Evolutionary conservation across 2,113 vertebrate genomes (phyloP), one percentile per base, ranked within the genome.

Genomic region (Aegypius monachus): DNA sequence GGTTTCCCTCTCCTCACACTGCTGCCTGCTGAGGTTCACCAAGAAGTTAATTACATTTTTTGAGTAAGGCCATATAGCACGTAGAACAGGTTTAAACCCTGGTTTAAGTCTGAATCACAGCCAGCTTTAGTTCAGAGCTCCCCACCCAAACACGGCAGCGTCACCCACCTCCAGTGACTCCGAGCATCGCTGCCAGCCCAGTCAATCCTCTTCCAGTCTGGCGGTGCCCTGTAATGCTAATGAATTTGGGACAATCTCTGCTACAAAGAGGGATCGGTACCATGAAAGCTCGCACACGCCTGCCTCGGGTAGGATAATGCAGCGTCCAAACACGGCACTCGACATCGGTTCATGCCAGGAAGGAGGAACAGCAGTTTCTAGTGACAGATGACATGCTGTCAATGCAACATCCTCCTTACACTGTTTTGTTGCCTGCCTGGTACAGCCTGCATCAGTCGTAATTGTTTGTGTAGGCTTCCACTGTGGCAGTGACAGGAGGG

Each of bases 291-390:
- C 3, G 1, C 29, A 7, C 34, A 16, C 3, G 1, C 6, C 62
- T 4, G 5, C 43, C 77, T 32, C 0, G 1, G 22, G 17, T 3
- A 38, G 53, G 55, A 27, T 0, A 17, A 27, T 11, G 31, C 43
- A 67, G 8, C 5, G 1, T 13, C 42, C 66, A 29, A 61, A n/a
- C 31, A 0, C 3, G 0, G 48, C 31, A 1, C 17, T 6, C 3
- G 8, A 2, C 63, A n/a, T 5, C 0, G 0, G 67, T 17, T 29
- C 22, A 5, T 0, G 7, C 27, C 65, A 8, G 31, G 29, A 16
- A 71, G 38, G 22, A 6, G 58, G 16, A 48, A 12, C 61, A 73
- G 85, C 63, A 20, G 32, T 1, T 20, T 7, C 32, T 10, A 6
- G 47, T 5, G 47, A 20, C 32, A 13, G 14, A 29, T 4, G 73